Evolutionary conservation across 2,113 vertebrate species (phyloP).

Genomic region (Corydoras maculifer): DNA sequence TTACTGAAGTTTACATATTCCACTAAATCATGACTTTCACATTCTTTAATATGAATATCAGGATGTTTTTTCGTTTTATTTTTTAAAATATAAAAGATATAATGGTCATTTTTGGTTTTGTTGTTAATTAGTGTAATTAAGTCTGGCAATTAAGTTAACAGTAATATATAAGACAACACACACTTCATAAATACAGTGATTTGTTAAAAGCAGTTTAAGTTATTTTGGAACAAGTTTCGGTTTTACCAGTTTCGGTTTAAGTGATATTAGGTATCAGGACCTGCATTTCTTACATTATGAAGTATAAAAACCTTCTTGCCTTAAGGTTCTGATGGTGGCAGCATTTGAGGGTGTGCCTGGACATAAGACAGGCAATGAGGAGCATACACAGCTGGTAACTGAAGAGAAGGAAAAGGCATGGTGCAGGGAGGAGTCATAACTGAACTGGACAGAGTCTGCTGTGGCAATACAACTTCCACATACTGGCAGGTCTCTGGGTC

Average conservation of each 20-base stretch:
- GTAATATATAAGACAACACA: neutral
- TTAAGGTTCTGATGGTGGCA: conserved; percentile 40
- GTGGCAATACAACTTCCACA: conserved; percentile 74
- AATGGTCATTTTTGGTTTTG: neutral
- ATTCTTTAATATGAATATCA: neutral
- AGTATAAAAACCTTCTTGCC: neutral
- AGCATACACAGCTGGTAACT: conserved; percentile 53
- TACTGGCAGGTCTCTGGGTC: conserved; percentile 84
- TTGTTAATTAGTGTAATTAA: neutral
- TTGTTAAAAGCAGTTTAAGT: no score
- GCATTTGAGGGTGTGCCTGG: conserved; percentile 34
- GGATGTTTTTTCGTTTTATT: neutral
- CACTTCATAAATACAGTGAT: no score
- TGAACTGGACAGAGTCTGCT: conserved; percentile 39
- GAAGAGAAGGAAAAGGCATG: conserved; percentile 47
- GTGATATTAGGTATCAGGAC: no score
- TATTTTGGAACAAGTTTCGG: no score
- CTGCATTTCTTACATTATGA: conserved; percentile 2
- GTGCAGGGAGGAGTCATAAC: conserved; percentile 54
- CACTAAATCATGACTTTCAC: no score
- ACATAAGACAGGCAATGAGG: conserved; percentile 39
- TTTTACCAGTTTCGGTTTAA: conserved; percentile 5
- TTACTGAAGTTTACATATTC: no score
- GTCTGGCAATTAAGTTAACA: neutral
- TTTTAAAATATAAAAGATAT: neutral